Evolutionary conservation across 1,140 invertebrate genomes (phyloP).

Genomic region (Drosophila albomicans): DNA sequence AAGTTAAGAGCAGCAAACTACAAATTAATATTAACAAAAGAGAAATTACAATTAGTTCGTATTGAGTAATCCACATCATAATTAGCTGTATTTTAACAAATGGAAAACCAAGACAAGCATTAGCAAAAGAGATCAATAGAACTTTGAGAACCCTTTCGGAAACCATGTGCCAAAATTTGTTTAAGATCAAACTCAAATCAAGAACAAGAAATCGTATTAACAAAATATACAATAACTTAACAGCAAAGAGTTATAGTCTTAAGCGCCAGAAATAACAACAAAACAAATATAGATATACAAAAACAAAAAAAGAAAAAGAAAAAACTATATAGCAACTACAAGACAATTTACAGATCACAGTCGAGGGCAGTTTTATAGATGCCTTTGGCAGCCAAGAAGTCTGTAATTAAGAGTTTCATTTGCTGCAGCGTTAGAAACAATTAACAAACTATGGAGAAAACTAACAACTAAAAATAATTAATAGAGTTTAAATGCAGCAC

Average conservation of each 20-base stretch:
- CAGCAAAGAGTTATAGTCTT: constrained; percentile 47
- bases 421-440: constrained; percentile 41
- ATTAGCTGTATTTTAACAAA: constrained; percentile 73
- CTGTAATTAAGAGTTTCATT: constrained; percentile 52
- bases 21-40: constrained; percentile 69
- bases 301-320: not conserved
- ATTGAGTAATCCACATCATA: constrained; percentile 71
- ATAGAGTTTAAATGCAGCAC: constrained; percentile 55
- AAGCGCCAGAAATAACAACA: constrained; percentile 25
- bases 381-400: constrained; percentile 31
- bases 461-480: constrained; percentile 32
- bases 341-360: constrained; percentile 24
- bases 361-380: constrained; percentile 44
- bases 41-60: constrained; percentile 57
- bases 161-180: constrained; percentile 81
- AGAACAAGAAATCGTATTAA: constrained; percentile 52
- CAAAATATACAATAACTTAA: constrained; percentile 76
- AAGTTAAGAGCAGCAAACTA: constrained; percentile 69
- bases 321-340: constrained; percentile 21
- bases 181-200: constrained; percentile 43
- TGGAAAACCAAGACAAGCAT: constrained; percentile 47
- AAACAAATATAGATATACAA: constrained; percentile 12
- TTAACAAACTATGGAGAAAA: constrained; percentile 12
- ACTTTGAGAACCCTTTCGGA: constrained; percentile 66
- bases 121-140: constrained; percentile 16